Base-by-base conservation (phyloP, 2,113 vertebrate species). In the Leucopsar rothschildi region DNA sequence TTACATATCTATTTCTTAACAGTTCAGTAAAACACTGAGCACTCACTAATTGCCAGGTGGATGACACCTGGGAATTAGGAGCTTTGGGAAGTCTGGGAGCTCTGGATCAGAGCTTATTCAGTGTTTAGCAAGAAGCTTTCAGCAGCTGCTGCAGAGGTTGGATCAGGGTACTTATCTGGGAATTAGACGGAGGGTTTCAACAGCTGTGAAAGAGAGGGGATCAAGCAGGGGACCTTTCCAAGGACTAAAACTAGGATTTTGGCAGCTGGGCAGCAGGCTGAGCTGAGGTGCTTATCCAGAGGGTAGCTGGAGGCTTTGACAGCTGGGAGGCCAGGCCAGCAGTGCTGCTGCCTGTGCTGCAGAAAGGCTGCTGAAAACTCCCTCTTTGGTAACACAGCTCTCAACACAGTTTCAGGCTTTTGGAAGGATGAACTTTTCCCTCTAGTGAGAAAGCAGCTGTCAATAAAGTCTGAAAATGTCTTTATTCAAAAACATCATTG, bases 121-220 rank as follows among this genome's bases (percentile, higher is more conserved):
- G 39, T 64, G 49, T 87, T 92, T 57, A 93, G 82, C 79, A 95
- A 91, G 92, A 84, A 77, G 53, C 57, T 90, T 93, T 89, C 90
- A 94, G 87, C 93, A 95, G 94, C 93, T 95, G 93, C 85, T 90
- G 77, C 66, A 90, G 82, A 92, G 82, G 92, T 81, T 90, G 93
- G 76, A 52, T 92, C 88, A 77, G 70, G 42, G 85, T 96, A 88
- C 91, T 96, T 96, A 95, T 93, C 80, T 92, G 78, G 85, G 96
- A 97, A 97, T 90, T 97, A 93, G 69, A 63, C 4, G 0, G 89
- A 84, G 76, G 77, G 83, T 92, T 96, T 96, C 95, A 93, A 96
- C 93, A 96, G 92, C 93, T 96, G 94, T 95, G 91, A 87, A 94
- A 90, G 75, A 92, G 56, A 82, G 40, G 56, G 83, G 81, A 96